Conservation (phyloP, 1,140 invertebrate species). For the Manduca sexta region DNA sequence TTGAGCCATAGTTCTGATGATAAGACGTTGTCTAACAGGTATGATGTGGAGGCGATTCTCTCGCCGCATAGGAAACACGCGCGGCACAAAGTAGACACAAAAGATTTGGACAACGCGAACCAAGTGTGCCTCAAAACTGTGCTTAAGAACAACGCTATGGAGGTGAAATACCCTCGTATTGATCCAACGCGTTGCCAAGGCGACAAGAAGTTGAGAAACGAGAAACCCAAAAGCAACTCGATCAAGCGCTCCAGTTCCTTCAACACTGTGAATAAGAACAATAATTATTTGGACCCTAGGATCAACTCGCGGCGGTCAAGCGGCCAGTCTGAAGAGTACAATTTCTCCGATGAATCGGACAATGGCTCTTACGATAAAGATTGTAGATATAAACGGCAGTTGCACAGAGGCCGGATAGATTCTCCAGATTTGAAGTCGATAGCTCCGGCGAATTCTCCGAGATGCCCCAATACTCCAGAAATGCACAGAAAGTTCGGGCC, state of each 20-base stretch:
- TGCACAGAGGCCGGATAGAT: constrained; percentile 45
- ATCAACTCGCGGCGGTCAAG: constrained; percentile 38
- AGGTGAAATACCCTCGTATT: constrained; percentile 48
- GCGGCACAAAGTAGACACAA: constrained; percentile 48
- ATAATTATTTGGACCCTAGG: constrained; percentile 47
- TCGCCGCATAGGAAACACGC: constrained; percentile 54
- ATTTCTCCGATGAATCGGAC: constrained; percentile 57
- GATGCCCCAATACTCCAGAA: constrained; percentile 69
- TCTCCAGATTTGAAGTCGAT: constrained; percentile 57
- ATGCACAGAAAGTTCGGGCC: constrained; percentile 67
- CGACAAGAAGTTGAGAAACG: constrained; percentile 32
- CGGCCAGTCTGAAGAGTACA: constrained; percentile 52
- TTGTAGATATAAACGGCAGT: constrained; percentile 45
- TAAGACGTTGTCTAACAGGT: constrained; percentile 52
- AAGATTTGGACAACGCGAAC: constrained; percentile 54
- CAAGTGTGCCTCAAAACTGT: constrained; percentile 59
- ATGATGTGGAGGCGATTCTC: constrained; percentile 41
- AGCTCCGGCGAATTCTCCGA: constrained; percentile 56
- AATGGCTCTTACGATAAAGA: constrained; percentile 48
- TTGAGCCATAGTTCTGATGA: constrained; percentile 62
- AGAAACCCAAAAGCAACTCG: constrained; percentile 22
- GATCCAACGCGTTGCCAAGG: constrained; percentile 60
- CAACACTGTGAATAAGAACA: constrained; percentile 66
- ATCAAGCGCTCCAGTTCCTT: constrained; percentile 70
- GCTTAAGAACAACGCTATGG: constrained; percentile 59